Base-by-base conservation (phyloP, 2,797 vertebrate species). In the Aldrovandia affinis region DNA sequence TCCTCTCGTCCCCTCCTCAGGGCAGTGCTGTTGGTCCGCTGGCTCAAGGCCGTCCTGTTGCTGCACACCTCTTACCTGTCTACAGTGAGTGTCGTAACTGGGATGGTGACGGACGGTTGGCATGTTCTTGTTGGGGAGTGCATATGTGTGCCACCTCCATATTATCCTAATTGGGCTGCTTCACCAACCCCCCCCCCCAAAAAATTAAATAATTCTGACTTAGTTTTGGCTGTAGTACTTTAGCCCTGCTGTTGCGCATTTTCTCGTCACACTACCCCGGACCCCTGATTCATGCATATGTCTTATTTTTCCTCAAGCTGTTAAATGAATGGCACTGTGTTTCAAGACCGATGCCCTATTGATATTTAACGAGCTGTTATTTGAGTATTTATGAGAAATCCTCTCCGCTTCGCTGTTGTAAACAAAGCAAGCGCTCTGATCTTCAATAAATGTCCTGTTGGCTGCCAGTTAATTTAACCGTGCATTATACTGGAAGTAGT, bases 51-150 rank as follows among this genome's bases (percentile, higher is more conserved):
- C 8, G 96, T 99, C 65, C 94, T 99, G 42, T 94, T 96, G 30
- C 93, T 97, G 75, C 98, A 99, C 88, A 97, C 97, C 15, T 98
- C 98, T 10, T 99, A 99, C 89, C 94, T 99, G 81, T 97, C 98
- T 86, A 97, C 98, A 80, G 98, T 99, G 94, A 97, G 98, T 96
- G 65, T 57, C 0, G 5, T 59, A 50, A 50, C 12, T 50, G 6
- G 12, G 47, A 50, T 50, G 6, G 12, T 50, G 47, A 50, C 47
- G 12, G 47, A 50, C n/a, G n/a, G n/a, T n/a, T 50, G 47, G 47
- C 47, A 50, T 50, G 47, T 50, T 12, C n/a, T n/a, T 50, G 6
- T 50, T 50, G 47, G 47, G 47, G 12, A n/a, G n/a, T n/a, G n/a
- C n/a, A n/a, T n/a, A n/a, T n/a, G n/a, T n/a, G n/a, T n/a, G n/a